phyloP scores from a whole-genome alignment of 92 coral and sea anemone genomes.

The Ricordea florida region DNA sequence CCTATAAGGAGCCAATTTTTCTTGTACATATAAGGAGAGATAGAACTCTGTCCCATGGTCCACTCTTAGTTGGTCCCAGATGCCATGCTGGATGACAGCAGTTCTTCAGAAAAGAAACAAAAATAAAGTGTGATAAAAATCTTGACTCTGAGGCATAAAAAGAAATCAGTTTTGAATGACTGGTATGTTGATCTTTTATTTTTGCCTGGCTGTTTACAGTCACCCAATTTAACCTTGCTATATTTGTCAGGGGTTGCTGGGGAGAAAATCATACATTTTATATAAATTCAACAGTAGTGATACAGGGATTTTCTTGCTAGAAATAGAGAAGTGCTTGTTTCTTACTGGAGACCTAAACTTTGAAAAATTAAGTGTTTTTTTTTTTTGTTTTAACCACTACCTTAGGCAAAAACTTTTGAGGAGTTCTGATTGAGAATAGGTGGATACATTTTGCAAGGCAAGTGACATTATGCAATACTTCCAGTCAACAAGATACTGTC shows the following conservation, averaged over 20 bases:
- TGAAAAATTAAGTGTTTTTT: too few relatives aligned
- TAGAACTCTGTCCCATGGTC: slow-evolving; percentile 72
- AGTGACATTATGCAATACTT: neutral
- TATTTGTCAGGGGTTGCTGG: too few relatives aligned
- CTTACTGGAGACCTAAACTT: neutral
- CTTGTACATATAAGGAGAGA: too few relatives aligned
- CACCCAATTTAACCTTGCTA: too few relatives aligned
- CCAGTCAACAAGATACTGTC: neutral
- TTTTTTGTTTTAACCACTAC: neutral
- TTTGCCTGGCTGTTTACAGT: too few relatives aligned
- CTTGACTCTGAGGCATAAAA: too few relatives aligned
- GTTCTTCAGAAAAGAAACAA: too few relatives aligned
- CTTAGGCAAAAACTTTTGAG: neutral
- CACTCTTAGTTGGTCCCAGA: slow-evolving; percentile 69
- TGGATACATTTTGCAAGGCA: slow-evolving; percentile 6
- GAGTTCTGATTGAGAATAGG: neutral
- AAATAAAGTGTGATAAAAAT: neutral
- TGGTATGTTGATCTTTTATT: too few relatives aligned
- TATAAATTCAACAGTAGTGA: too few relatives aligned
- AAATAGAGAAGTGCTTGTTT: neutral
- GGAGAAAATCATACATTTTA: neutral
- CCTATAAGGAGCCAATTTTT: too few relatives aligned
- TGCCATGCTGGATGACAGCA: slow-evolving; percentile 42
- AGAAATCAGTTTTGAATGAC: too few relatives aligned
- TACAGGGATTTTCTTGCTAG: neutral